Evolutionary conservation across 2,797 vertebrate species (phyloP).

Genomic region (Leuciscus waleckii): DNA sequence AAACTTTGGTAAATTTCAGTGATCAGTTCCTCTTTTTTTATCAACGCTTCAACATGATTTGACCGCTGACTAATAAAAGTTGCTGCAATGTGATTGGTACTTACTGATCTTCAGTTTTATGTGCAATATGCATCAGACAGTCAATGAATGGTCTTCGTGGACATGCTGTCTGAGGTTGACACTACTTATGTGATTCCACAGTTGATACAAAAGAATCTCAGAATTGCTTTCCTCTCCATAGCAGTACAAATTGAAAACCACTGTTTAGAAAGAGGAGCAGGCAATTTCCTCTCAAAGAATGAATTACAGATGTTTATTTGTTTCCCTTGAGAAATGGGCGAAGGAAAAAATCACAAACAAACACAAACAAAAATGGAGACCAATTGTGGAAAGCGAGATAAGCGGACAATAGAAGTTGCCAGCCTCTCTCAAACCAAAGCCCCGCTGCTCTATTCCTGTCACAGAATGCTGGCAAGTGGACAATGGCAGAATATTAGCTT

Average conservation of each 20-base stretch:
- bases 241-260: slow-evolving; percentile 69
- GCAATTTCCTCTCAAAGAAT: slow-evolving; percentile 73
- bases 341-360: slow-evolving; percentile 65
- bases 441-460: slow-evolving; percentile 31
- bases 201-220: background rate
- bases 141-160: background rate
- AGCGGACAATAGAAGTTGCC: slow-evolving; percentile 60
- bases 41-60: background rate
- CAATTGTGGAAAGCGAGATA: slow-evolving; percentile 70
- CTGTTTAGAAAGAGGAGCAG: slow-evolving; percentile 57
- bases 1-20: background rate
- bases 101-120: background rate
- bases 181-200: background rate
- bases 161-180: background rate
- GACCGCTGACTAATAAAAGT: slow-evolving; percentile 1
- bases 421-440: slow-evolving; percentile 8
- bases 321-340: slow-evolving; percentile 69
- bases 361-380: slow-evolving; percentile 70
- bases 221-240: slow-evolving; percentile 43
- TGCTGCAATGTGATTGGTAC: too few relatives aligned
- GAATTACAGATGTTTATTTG: slow-evolving; percentile 76
- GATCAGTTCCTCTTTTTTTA: background rate
- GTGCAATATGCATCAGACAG: background rate
- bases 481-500: slow-evolving; percentile 30
- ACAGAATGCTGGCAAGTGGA: slow-evolving; percentile 23